Conservation (phyloP, 2,888 invertebrate genomes). For the Brenthis ino region DNA sequence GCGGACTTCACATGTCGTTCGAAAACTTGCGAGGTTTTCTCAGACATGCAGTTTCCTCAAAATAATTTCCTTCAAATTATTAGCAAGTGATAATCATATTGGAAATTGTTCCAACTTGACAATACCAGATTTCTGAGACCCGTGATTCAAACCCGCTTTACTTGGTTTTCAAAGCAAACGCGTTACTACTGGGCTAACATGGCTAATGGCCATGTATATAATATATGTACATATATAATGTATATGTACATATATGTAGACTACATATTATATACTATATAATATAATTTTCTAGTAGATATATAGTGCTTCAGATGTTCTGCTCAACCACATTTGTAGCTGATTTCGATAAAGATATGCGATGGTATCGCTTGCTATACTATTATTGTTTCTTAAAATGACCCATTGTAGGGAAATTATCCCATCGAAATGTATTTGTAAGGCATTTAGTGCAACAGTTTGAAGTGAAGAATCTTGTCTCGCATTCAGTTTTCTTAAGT, state of each 20-base stretch:
- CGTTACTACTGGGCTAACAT: no score
- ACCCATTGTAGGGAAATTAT: constrained; percentile 33
- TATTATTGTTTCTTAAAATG: constrained; percentile 30
- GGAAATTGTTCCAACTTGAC: no score
- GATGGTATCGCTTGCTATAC: constrained; percentile 25
- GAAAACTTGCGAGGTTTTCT: no score
- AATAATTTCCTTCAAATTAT: no score
- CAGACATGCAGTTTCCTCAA: no score
- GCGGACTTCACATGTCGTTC: no score
- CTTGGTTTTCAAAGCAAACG: no score
- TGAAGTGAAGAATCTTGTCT: background rate
- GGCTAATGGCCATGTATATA: no score
- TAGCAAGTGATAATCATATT: no score
- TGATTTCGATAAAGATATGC: constrained; percentile 31
- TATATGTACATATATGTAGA: background rate
- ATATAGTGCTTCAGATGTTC: background rate
- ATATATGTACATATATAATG: no score
- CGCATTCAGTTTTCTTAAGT: background rate
- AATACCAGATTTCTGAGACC: no score
- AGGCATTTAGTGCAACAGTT: background rate
- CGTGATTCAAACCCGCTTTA: no score
- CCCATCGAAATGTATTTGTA: background rate
- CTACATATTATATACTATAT: background rate
- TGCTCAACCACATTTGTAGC: constrained; percentile 21
- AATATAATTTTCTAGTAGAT: background rate